Evolutionary conservation across 2,888 invertebrate genomes (phyloP), one percentile per base, ranked within the genome.

Genomic region (Leptopilina myrica): DNA sequence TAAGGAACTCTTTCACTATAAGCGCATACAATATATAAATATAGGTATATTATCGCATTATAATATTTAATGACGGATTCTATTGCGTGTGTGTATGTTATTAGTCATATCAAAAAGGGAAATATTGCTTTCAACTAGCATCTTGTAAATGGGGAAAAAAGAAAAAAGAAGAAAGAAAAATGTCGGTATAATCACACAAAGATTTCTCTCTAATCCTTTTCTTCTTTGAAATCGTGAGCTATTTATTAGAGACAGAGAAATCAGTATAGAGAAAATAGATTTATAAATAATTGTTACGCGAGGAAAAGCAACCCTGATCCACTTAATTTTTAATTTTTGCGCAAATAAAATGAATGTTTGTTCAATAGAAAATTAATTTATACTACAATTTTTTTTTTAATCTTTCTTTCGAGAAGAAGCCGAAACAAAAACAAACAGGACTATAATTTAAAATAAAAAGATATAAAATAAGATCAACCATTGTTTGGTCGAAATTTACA

Each of bases 171-270:
- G 46, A 49, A 67, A 49, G 1, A 9, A 62, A 49, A 12, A 11
- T 11, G 11, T 11, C 11, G 46, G 11, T 49, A 59, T 73, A 40
- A 73, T 73, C n/a, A 33, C 33, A 2, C 11, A 40, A 49, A 73
- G 40, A 59, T 73, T 73, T 73, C 73, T 73, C 73, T 73, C 56
- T 43, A 73, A 56, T 73, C 11, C 40, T 73, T 59, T 73, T 59
- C 56, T 73, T 73, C 73, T 9, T 73, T n/a, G 33, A n/a, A n/a
- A 62, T 40, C 33, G 49, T 14, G 33, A 8, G n/a, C n/a, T 33
- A 53, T 73, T 73, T 73, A 40, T 56, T 56, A 56, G 73, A 73
- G 73, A 33, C 33, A 33, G 33, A 73, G 73, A 73, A 73, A 73
- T 73, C 73, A 11, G 33, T 33, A 33, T 33, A 33, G 73, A 56